Conservation (phyloP, 2,797 vertebrate species). For the Sebastes hopkinsi region DNA sequence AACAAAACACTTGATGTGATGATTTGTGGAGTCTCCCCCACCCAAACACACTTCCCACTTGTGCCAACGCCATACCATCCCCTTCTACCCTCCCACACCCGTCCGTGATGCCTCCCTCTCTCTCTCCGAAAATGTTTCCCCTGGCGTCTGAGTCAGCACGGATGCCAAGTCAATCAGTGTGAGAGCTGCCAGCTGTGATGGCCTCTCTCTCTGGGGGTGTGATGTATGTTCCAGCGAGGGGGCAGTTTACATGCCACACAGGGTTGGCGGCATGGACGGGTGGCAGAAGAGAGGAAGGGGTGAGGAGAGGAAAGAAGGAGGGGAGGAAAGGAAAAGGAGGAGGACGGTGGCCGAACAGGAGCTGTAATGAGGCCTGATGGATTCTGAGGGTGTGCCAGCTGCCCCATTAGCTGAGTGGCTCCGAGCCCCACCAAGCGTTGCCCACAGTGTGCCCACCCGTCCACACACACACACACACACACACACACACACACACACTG, state of each 20-base stretch:
- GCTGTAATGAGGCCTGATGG: conserved; percentile 77
- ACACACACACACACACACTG: conserved; percentile 28
- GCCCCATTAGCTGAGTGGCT: conserved; percentile 84
- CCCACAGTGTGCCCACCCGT: conserved; percentile 60
- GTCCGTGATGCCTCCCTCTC: conserved; percentile 14
- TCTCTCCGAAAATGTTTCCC: conserved; percentile 68
- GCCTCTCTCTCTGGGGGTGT: conserved; percentile 56
- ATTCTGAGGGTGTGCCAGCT: conserved; percentile 81
- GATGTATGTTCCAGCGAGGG: conserved; percentile 75
- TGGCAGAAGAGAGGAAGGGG: conserved; percentile 49
- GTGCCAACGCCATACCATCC: conserved; percentile 54
- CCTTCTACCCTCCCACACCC: conserved; percentile 37
- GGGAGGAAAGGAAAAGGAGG: conserved; percentile 4
- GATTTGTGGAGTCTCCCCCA: conserved; percentile 56
- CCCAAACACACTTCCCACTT: conserved; percentile 43
- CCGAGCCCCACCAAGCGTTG: conserved; percentile 45
- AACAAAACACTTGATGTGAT: conserved; percentile 56
- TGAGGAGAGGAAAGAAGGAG: conserved; percentile 29
- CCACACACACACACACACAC: conserved; percentile 40
- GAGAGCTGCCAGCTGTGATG: conserved; percentile 81
- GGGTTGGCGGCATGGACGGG: conserved; percentile 40
- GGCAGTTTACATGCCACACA: conserved; percentile 62
- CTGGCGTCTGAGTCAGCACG: conserved; percentile 66
- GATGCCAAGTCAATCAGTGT: conserved; percentile 84
- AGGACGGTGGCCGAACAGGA: conserved; percentile 53